A percentile compares a stretch with the other conserved stretches of the same genome.
Conservation (phyloP, 2,113 vertebrate genomes). For the Butorides virescens region DNA sequence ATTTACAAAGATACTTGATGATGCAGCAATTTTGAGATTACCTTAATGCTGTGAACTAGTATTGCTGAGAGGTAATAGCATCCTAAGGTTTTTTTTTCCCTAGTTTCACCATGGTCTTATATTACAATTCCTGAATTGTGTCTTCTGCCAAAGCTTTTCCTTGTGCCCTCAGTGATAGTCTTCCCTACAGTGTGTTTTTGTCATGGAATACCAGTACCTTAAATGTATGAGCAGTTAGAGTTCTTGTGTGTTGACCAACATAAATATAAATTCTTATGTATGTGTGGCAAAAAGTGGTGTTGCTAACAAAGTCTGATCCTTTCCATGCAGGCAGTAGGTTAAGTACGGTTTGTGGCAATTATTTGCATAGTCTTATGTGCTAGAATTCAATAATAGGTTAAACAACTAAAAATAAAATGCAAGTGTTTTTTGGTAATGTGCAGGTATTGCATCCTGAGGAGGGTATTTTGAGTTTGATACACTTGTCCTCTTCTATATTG, state of each 20-base stretch:
- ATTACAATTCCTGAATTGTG: not conserved
- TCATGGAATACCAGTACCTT: not conserved
- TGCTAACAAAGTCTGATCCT: not conserved
- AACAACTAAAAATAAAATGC: not conserved
- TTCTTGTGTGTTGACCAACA: not conserved
- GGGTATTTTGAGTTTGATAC: not conserved
- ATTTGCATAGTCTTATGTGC: not conserved
- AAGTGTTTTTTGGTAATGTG: not conserved
- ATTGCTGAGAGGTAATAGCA: not conserved
- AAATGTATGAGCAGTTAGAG: not conserved
- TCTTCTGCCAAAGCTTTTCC: not conserved
- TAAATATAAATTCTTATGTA: not conserved
- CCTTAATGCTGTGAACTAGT: not conserved
- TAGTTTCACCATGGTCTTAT: not conserved
- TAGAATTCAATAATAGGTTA: not conserved
- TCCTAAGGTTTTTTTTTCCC: not conserved
- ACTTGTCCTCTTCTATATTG: not conserved
- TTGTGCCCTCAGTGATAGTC: not conserved
- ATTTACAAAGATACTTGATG: not conserved
- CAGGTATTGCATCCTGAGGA: not conserved
- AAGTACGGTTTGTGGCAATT: not conserved
- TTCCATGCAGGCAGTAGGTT: not conserved
- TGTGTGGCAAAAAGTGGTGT: not conserved
- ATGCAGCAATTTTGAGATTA: not conserved
- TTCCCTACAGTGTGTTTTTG: not conserved